A percentile compares a stretch with the other conserved stretches of the same genome.
Conservation (phyloP, 2,888 invertebrate species). For the Diplazon laetatorius region DNA sequence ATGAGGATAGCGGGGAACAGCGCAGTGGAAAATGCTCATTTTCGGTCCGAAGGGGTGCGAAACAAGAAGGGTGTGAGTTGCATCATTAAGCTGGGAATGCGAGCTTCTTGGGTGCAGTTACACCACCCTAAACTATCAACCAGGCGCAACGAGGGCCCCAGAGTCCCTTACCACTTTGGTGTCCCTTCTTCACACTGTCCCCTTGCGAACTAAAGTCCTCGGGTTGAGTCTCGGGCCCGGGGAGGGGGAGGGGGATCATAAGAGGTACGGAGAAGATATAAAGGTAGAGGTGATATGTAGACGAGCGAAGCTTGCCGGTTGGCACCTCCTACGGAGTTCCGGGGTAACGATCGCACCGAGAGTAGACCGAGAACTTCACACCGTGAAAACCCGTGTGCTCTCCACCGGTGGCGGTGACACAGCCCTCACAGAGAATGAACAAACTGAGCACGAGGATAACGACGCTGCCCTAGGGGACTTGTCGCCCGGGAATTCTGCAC, state of each 20-base stretch:
- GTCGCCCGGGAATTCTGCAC: slow-evolving; percentile 60
- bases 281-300: slow-evolving; percentile 45
- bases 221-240: not conserved
- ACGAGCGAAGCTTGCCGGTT: slow-evolving; percentile 53
- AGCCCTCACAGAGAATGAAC: slow-evolving; percentile 45
- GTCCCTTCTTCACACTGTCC: slow-evolving; percentile 15
- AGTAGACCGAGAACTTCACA: slow-evolving; percentile 51
- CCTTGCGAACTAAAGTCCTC: slow-evolving; percentile 12
- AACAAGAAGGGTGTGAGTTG: slow-evolving; percentile 1
- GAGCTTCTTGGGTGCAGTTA: slow-evolving; percentile 17
- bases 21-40: not conserved
- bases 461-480: slow-evolving; percentile 61
- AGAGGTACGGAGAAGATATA: slow-evolving; percentile 28
- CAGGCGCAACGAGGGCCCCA: slow-evolving; percentile 17
- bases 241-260: not conserved
- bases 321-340: slow-evolving; percentile 57
- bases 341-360: slow-evolving; percentile 55
- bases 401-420: slow-evolving; percentile 33
- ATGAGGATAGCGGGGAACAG: not conserved
- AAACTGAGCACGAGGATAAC: slow-evolving; percentile 51
- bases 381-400: slow-evolving; percentile 12
- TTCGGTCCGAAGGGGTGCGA: not conserved
- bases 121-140: slow-evolving; percentile 23
- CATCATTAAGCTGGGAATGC: slow-evolving; percentile 52
- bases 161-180: slow-evolving; percentile 33